Base-by-base conservation (phyloP, 1,140 invertebrate species). In the Drosophila mayri region DNA sequence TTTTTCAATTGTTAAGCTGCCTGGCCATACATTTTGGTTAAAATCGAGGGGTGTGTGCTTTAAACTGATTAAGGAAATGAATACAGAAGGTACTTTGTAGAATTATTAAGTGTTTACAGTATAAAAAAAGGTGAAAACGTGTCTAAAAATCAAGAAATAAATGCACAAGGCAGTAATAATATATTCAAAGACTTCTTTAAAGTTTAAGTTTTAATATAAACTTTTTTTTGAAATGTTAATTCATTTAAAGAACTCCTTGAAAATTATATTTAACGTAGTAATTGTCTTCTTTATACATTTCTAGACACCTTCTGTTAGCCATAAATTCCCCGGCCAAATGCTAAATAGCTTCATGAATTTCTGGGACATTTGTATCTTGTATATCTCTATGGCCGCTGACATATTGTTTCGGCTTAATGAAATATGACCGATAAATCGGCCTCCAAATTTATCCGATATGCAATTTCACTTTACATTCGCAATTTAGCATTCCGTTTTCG, bases 401-500 rank as follows among this genome's bases (percentile, higher is more conserved):
- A 54, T 38, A 54, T 20, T 16, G 38, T 32, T 32, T 25, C 14
- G 55, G 16, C 14, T 9, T 38, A 55, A 55, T 55, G 28, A 65
- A 62, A 43, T 62, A 43, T 62, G 62, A 11, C 57, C 22, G 28
- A 61, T 65, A 65, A 65, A 43, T 62, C 62, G 62, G 20, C 1
- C 14, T 2, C 14, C 38, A 20, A 65, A 65, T 65, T 65, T 65
- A 65, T 40, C 57, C 32, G 40, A 32, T 28, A 57, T 38, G 35
- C 52, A 25, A 38, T 38, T 55, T 38, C 5, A 38, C 14, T 25
- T 44, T 44, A 35, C 40, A 35, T 44, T 63, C 22, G 59, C 63
- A 46, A 64, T 66, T 66, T 55, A 55, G 20, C 52, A 55, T 55
- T 55, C 52, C 40, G 59, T 35, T 64, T 65, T 49, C 12, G 64